These are phyloP conservation scores for Ophion obscuratus DNA, from an alignment of 2,888 invertebrate genomes.

Conservation along the genomic window DNA sequence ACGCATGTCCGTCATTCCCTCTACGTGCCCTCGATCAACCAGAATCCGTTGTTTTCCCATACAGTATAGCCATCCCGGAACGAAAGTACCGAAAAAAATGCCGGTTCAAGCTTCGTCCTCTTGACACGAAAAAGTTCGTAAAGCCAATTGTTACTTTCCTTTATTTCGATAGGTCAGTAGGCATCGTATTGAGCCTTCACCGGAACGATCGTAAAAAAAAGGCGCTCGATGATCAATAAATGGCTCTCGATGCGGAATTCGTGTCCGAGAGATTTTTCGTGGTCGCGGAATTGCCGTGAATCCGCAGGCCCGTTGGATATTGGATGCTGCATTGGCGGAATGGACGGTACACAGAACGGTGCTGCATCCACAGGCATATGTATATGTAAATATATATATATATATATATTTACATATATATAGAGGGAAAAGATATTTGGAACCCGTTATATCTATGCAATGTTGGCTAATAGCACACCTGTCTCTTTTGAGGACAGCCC, in stretches of 20 bases:
- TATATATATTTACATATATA: slow-evolving; percentile 1
- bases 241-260: neutral
- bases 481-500: neutral
- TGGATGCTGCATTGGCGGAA: neutral
- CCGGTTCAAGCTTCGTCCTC: neutral
- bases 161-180: neutral
- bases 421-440: neutral
- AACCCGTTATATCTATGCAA: neutral
- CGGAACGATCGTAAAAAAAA: slow-evolving; percentile 8
- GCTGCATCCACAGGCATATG: neutral
- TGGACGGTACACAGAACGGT: slow-evolving; percentile 28
- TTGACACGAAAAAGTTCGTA: neutral
- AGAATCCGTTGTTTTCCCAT: neutral
- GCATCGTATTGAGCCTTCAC: neutral
- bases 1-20: slow-evolving; percentile 1
- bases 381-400: neutral
- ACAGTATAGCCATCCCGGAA: neutral
- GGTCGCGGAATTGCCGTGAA: slow-evolving; percentile 7
- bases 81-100: neutral
- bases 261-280: neutral
- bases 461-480: neutral
- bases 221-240: neutral
- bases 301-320: slow-evolving; percentile 3
- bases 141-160: neutral
- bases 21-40: slow-evolving; percentile 42